Evolutionary conservation across 1,140 invertebrate species (phyloP).

Genomic region (Saccostrea cuccullata): DNA sequence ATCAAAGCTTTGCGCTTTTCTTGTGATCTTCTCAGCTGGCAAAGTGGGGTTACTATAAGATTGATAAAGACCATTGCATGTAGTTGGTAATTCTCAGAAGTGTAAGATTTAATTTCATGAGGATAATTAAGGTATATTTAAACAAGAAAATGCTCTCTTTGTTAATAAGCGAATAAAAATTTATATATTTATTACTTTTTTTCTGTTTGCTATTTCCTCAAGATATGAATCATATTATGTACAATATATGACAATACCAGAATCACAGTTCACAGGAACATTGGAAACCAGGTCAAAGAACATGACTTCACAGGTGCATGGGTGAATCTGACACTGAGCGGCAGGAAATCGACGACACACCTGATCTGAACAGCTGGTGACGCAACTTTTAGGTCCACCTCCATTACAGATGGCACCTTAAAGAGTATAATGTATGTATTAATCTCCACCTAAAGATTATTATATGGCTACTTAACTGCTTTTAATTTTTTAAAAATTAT

Average conservation of each 20-base stretch:
- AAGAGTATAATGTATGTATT: neutral
- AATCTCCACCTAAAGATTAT: neutral
- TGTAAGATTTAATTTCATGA: no score
- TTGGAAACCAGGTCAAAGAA: conserved; percentile 51
- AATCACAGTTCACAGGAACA: conserved; percentile 42
- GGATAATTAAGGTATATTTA: no score
- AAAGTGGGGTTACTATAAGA: conserved; percentile 35
- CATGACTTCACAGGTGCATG: conserved; percentile 48
- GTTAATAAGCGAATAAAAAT: no score
- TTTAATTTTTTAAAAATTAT: no score
- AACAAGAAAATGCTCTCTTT: no score
- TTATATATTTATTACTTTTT: no score
- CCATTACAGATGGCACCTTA: conserved; percentile 45
- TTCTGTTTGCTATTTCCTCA: no score
- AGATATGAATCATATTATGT: no score
- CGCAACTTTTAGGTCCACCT: conserved; percentile 45
- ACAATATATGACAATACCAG: conserved; percentile 7
- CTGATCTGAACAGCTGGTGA: conserved; percentile 41
- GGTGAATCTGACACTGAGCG: conserved; percentile 49
- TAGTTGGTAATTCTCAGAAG: no score
- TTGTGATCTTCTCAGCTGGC: conserved; percentile 34
- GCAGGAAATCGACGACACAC: conserved; percentile 40
- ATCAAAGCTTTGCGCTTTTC: conserved; percentile 8
- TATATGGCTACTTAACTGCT: neutral
- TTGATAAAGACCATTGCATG: neutral